These are phyloP conservation scores for Erebia epiphron DNA, from an alignment of 2,888 invertebrate species.

Conservation along the genomic window DNA sequence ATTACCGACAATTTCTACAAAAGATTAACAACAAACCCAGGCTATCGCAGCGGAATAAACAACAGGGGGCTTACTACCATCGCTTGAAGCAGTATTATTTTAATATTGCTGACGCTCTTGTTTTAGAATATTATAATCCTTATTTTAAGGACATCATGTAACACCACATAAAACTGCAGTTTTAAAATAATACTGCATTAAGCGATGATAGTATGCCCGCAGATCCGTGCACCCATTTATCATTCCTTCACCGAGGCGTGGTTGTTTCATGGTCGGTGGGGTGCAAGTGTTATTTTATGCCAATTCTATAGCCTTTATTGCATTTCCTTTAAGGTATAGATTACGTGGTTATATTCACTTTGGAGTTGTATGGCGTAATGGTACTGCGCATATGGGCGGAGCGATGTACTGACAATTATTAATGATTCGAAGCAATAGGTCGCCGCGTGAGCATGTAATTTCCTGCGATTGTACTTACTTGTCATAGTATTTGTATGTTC, in stretches of 20 bases:
- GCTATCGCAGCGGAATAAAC: constrained; percentile 13
- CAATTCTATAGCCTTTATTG: constrained; percentile 29
- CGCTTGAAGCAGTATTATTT: too few relatives aligned
- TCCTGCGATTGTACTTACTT: constrained; percentile 8
- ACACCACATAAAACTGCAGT: too few relatives aligned
- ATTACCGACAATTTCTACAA: constrained; percentile 17
- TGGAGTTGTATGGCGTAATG: constrained; percentile 51
- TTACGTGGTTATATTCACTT: neutral
- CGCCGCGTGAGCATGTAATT: constrained; percentile 16
- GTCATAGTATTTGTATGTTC: neutral
- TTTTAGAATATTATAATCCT: too few relatives aligned
- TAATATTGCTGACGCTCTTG: too few relatives aligned
- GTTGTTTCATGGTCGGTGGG: constrained; percentile 38
- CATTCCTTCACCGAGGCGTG: constrained; percentile 45
- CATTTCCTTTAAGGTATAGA: constrained; percentile 40
- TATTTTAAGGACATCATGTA: too few relatives aligned
- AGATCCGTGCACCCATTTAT: constrained; percentile 39
- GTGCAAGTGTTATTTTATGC: constrained; percentile 12
- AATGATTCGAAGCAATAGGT: constrained; percentile 59
- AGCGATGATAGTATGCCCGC: too few relatives aligned
- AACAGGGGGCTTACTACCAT: neutral
- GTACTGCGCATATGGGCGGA: constrained; percentile 69
- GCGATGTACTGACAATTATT: constrained; percentile 68
- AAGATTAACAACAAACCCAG: constrained; percentile 13
- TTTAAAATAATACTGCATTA: too few relatives aligned